Percentiles rank a stretch among this genome's conserved stretches.
Evolutionary conservation across 2,797 vertebrate species (phyloP).

Genomic region (Esox masquinongy): DNA sequence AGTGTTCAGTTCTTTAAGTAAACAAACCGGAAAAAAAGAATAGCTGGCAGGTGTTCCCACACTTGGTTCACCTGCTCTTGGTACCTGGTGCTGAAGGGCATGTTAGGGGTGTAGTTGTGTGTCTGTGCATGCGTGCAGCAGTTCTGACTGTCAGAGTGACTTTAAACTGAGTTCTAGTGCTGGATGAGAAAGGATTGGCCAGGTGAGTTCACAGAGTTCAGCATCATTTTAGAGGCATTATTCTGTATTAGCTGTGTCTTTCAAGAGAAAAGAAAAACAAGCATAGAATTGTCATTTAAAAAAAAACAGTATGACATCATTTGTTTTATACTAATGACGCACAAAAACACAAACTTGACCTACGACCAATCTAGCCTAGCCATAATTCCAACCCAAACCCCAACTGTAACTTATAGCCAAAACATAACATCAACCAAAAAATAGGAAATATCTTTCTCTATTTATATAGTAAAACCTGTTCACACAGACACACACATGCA

Average conservation of each 20-base stretch:
- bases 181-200: not conserved
- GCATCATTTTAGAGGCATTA: not conserved
- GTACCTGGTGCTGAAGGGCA: not conserved
- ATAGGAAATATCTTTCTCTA: not conserved
- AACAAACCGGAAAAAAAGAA: not conserved
- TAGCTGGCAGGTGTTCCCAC: not conserved
- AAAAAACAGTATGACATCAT: not conserved
- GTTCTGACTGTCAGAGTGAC: too few species aligned
- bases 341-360: too few species aligned
- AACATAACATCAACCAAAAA: too few species aligned
- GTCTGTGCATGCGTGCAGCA: not conserved
- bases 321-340: not conserved
- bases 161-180: not conserved
- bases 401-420: too few species aligned
- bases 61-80: not conserved
- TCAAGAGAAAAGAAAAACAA: not conserved
- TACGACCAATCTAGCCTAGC: too few species aligned
- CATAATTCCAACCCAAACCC: too few species aligned
- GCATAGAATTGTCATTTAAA: not conserved
- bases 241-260: not conserved
- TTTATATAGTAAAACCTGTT: too few species aligned
- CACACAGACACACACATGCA: not conserved
- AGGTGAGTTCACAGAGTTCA: not conserved
- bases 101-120: not conserved
- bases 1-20: not conserved